Percentiles rank a stretch among this genome's conserved stretches.
Evolutionary conservation across 2,888 invertebrate species (phyloP).

Genomic region (Gymnosoma rotundatum): DNA sequence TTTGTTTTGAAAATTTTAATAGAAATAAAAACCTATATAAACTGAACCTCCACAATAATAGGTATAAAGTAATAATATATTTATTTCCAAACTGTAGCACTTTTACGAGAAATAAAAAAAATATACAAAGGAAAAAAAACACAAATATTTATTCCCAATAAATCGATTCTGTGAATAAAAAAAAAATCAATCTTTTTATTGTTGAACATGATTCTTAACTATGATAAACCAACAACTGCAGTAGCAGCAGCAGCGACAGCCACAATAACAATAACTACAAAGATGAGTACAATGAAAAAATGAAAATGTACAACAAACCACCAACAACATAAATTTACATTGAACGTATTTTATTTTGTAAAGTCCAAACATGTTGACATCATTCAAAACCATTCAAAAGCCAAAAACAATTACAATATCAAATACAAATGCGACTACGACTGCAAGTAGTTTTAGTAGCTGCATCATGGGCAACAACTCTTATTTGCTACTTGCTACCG

Average conservation of each 20-base stretch:
- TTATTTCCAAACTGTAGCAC: slow-evolving; percentile 36
- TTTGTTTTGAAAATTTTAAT: too few species aligned
- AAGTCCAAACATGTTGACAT: slow-evolving; percentile 71
- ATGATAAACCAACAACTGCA: slow-evolving; percentile 13
- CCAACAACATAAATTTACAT: slow-evolving; percentile 69
- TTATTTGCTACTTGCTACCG: slow-evolving; percentile 34
- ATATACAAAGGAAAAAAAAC: slow-evolving; percentile 14
- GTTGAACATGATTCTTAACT: slow-evolving; percentile 49
- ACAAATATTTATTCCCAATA: slow-evolving; percentile 49
- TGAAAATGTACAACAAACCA: slow-evolving; percentile 33
- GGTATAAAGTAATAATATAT: not conserved
- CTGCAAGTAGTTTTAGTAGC: slow-evolving; percentile 46
- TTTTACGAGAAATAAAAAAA: not conserved
- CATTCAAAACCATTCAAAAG: slow-evolving; percentile 72
- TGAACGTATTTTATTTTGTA: slow-evolving; percentile 66
- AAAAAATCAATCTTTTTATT: slow-evolving; percentile 54
- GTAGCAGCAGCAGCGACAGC: not conserved
- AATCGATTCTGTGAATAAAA: slow-evolving; percentile 60
- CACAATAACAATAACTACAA: slow-evolving; percentile 1
- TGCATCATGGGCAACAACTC: slow-evolving; percentile 51
- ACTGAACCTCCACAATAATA: not conserved
- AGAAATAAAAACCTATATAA: too few species aligned
- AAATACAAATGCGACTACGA: slow-evolving; percentile 32
- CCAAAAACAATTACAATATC: slow-evolving; percentile 73
- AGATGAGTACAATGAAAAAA: slow-evolving; percentile 29